These are phyloP conservation scores for Propithecus coquereli DNA, from an alignment of 2,113 vertebrate species.

Conservation along the genomic window DNA sequence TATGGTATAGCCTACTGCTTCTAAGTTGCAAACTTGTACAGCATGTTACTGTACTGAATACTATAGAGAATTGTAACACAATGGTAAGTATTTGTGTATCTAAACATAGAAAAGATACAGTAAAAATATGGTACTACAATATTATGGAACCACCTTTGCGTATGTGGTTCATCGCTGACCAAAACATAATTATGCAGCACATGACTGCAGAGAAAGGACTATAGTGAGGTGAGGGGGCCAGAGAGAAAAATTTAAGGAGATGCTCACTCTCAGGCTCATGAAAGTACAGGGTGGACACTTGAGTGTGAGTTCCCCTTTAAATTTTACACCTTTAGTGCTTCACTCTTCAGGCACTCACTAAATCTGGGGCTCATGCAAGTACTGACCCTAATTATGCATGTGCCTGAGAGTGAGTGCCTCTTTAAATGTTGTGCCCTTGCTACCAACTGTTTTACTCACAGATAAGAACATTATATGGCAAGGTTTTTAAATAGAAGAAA, in stretches of 20 bases:
- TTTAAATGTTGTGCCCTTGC: background rate
- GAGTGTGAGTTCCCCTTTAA: background rate
- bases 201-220: background rate
- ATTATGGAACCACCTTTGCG: too few species aligned
- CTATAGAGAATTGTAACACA: background rate
- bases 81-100: background rate
- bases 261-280: background rate
- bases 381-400: background rate
- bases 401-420: too few species aligned
- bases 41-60: background rate
- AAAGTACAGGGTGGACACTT: background rate
- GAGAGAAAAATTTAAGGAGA: background rate
- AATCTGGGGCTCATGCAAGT: background rate
- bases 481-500: too few species aligned
- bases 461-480: background rate
- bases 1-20: background rate
- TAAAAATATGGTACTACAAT: background rate
- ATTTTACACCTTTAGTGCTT: background rate
- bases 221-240: background rate
- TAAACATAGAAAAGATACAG: background rate
- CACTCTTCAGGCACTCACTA: background rate
- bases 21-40: background rate
- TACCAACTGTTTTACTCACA: background rate
- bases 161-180: too few species aligned
- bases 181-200: background rate